These are phyloP conservation scores for Achlya flavicornis DNA, from an alignment of 2,888 invertebrate genomes.

Conservation along the genomic window DNA sequence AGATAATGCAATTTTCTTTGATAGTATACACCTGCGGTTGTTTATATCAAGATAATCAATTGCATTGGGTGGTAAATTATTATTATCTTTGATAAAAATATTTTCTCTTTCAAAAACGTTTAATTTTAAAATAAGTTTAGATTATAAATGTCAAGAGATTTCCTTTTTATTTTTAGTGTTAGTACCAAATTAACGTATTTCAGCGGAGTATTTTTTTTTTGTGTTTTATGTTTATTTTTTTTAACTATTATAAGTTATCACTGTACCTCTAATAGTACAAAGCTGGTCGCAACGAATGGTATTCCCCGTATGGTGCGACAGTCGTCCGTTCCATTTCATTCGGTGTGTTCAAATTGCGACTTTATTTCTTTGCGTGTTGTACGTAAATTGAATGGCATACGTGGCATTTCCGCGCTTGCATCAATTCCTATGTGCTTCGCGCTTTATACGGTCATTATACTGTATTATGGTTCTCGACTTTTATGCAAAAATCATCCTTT, in stretches of 20 bases:
- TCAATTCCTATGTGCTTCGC: too few relatives aligned
- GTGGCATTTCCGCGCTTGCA: too few relatives aligned
- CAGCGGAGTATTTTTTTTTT: conserved; percentile 12
- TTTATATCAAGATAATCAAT: neutral
- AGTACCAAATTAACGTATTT: conserved; percentile 1
- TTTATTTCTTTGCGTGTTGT: too few relatives aligned
- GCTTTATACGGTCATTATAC: too few relatives aligned
- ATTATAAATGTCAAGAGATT: conserved; percentile 7
- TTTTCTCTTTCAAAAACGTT: neutral
- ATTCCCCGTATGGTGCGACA: too few relatives aligned
- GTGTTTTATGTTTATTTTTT: conserved; percentile 14
- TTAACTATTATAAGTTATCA: conserved; percentile 9
- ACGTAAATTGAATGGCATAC: too few relatives aligned
- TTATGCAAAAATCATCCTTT: too few relatives aligned
- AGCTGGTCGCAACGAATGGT: neutral
- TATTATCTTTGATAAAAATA: neutral
- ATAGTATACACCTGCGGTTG: too few relatives aligned
- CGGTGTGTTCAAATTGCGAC: too few relatives aligned
- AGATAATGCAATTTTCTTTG: too few relatives aligned
- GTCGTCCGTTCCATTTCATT: too few relatives aligned
- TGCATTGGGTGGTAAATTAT: neutral
- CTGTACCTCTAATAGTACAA: neutral
- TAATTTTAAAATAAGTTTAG: neutral
- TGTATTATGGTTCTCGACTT: too few relatives aligned
- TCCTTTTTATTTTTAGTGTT: neutral